Evolutionary conservation across 64 coral and sea anemone species (phyloP), one percentile per base, ranked within the genome.

Genomic region (Stichodactyla helianthus): DNA sequence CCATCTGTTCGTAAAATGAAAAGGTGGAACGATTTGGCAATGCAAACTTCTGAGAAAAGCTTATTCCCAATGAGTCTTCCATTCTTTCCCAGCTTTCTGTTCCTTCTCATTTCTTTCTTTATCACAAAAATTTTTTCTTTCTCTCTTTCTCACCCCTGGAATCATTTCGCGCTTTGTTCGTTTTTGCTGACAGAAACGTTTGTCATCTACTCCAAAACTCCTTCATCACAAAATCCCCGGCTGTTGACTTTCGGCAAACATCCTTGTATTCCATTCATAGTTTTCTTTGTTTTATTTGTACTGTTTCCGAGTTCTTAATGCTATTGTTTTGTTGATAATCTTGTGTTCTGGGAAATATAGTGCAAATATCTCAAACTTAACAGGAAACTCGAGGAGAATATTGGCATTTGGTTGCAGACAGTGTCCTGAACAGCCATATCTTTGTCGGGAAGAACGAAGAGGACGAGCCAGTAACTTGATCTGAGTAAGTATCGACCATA

Each of bases 261-360:
- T 31, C 23, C 68, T 74, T 23, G 68, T 74, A 74, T 74, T 74
- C 68, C 68, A 74, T 74, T 74, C 68, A 74, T 74, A 28, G 68
- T 74, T 74, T 27, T 74, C 68, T 74, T 31, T 74, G 22, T 74
- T 74, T 31, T 74, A 8, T 74, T 74, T 74, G 68, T 26, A 74
- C 27, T 35, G 68, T 74, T 74, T 74, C 27, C 22, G 10, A 74
- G 68, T 31, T 31, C 25, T 74, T 74, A 31, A 74, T 74, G 11
- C 68, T 31, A 74, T 74, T 74, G 68, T 74, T 74, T 74, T 25
- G 12, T 26, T 13, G 25, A 11, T 26, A 74, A 31, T 31, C 25
- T 23, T 10, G 68, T 31, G 23, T 74, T 35, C 68, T 28, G 12
- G 68, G 11, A 74, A 74, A 31, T 31, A 74, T 31, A 27, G 9